Evolutionary conservation across 2,888 invertebrate species (phyloP), one percentile per base, ranked within the genome.

Genomic region (Nomada goodeniana): DNA sequence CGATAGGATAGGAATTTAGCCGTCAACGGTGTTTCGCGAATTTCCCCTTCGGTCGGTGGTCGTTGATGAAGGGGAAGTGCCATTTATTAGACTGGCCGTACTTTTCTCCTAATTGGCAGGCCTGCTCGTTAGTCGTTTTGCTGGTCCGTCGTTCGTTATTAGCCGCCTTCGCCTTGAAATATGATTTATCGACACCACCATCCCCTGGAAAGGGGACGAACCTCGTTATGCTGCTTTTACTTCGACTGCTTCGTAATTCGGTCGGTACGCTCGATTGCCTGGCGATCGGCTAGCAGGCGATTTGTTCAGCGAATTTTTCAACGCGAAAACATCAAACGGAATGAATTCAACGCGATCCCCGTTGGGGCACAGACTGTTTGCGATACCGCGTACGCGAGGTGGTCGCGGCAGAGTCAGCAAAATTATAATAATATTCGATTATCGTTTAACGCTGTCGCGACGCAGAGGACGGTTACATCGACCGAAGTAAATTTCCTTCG

Each of bases 81-180:
- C 69, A 83, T 85, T 89, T 87, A 87, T 84, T 81, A 87, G 82
- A 85, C 67, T 86, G 80, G 80, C 82, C 82, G 76, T 84, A 86
- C 82, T 88, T 87, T 76, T 83, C 77, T 67, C 77, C 83, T 88
- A 88, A 87, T 87, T 88, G 85, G 80, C 84, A 76, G 47, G 72
- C 61, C 59, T 70, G 79, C 71, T 83, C 73, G 80, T 86, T 81
- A 77, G 81, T 71, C 74, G 79, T 81, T 80, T 82, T 74, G 69
- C 84, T 76, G 60, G 76, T n/a, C 50, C 47, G 53, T 13, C 29
- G 55, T 72, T 84, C 88, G 83, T 84, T 88, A 86, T 86, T 81
- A 80, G 68, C 75, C 69, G 53, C 65, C 82, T 68, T 68, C 82
- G 61, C 64, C 57, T 76, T 67, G 76, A 60, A 84, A 84, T 80